Evolutionary conservation across 2,888 invertebrate species (phyloP).

Genomic region (Idaea biselata): DNA sequence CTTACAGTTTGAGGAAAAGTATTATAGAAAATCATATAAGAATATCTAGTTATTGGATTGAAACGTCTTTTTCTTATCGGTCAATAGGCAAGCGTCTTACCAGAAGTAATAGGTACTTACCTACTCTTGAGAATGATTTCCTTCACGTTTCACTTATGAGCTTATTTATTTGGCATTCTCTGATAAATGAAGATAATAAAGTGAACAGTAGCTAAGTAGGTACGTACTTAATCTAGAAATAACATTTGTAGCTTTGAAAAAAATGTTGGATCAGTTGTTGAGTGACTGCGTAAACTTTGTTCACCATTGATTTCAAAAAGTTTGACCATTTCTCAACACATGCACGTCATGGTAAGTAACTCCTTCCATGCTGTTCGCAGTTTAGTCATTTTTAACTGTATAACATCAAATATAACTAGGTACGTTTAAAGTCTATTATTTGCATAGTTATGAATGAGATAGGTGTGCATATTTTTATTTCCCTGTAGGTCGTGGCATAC

Average conservation of each 20-base stretch:
- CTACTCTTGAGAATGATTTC: background rate
- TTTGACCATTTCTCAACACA: too few relatives aligned
- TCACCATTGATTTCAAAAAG: too few relatives aligned
- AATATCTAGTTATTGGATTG: slow-evolving; percentile 9
- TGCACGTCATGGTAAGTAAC: too few relatives aligned
- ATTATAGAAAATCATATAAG: background rate
- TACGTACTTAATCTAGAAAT: background rate
- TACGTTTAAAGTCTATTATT: slow-evolving; percentile 17
- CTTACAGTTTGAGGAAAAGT: background rate
- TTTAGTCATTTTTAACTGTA: background rate
- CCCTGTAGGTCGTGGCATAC: slow-evolving; percentile 54
- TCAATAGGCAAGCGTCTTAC: slow-evolving; percentile 8
- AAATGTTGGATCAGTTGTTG: too few relatives aligned
- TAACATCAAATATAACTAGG: slow-evolving; percentile 13
- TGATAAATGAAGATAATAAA: slow-evolving; percentile 2
- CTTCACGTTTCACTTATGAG: slow-evolving; percentile 4
- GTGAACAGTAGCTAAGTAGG: background rate
- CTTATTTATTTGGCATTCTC: background rate
- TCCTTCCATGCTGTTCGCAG: too few relatives aligned
- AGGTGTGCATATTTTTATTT: slow-evolving; percentile 64
- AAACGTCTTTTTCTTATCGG: slow-evolving; percentile 11
- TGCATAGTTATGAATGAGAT: slow-evolving; percentile 49
- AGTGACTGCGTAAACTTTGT: too few relatives aligned
- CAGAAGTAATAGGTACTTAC: slow-evolving; percentile 9
- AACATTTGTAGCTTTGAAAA: background rate